Evolutionary conservation across 2,797 vertebrate species (phyloP), one percentile per base, ranked within the genome.

Genomic region (Paguma larvata): DNA sequence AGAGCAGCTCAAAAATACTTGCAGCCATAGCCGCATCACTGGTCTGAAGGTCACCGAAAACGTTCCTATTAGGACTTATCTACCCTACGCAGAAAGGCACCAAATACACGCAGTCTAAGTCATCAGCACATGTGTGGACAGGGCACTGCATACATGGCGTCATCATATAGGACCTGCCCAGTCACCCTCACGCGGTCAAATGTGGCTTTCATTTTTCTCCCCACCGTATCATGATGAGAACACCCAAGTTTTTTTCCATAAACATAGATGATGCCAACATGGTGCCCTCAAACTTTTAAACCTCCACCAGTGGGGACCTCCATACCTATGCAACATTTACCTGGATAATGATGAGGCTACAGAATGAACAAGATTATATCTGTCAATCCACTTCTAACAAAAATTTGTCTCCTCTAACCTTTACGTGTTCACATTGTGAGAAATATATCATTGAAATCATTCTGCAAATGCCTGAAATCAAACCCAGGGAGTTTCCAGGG

Each of bases 61-160:
- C 5, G 44, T 0, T 23, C 41, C 21, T 2, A 1, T 7, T 9
- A 30, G 0, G 7, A 75, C 16, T 9, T 75, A 15, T 3, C 41
- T 46, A 8, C 13, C 41, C 41, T 46, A 18, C 7, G 15, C 13
- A 13, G 16, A 67, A 6, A n/a, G 62, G 10, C 2, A 44, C 16
- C 16, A 12, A 32, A 21, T 11, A 23, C 12, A 14, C 32, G 5
- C 8, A 38, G 78, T 5, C n/a, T 27, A 59, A 25, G n/a, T 27
- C 21, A 25, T 59, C 21, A 38, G 77, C 3, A 59, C 19, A 13
- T 4, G 14, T 56, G 23, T 34, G 14, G 59, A 59, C 10, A 21
- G 27, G 16, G 38, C 59, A 21, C 38, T 13, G 38, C 38, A 7
- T 4, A n/a, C 59, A 2, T 14, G 38, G 80, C 10, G 6, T 30